phyloP scores from a whole-genome alignment of 2,113 vertebrate species.

The Telmatochromis brachygnathus region DNA sequence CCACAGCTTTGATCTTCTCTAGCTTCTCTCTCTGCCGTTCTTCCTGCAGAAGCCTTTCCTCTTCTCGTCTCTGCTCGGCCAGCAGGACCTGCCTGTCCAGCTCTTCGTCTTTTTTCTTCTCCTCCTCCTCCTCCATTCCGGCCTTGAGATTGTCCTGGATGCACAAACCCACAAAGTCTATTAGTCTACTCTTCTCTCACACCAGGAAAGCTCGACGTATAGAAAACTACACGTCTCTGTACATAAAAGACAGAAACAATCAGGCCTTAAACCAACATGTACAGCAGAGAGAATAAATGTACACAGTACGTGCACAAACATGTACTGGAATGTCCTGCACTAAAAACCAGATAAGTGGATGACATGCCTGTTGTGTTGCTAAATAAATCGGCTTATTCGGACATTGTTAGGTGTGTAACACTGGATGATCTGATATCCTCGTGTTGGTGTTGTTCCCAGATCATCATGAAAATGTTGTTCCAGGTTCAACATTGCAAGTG shows the following conservation, averaged over 20 bases:
- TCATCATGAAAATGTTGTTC: too few relatives aligned
- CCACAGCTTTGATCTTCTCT: slow-evolving; percentile 89
- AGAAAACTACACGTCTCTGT: neutral
- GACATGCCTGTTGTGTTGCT: neutral
- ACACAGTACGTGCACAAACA: rapidly evolving
- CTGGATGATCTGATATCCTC: too few relatives aligned
- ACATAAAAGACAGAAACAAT: neutral
- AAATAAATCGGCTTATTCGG: neutral
- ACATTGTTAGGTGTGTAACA: neutral
- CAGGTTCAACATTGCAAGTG: too few relatives aligned
- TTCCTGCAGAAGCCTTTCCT: slow-evolving; percentile 85
- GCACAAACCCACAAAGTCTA: neutral
- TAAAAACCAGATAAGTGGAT: neutral
- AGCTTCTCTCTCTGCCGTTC: slow-evolving; percentile 84
- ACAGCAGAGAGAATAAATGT: neutral
- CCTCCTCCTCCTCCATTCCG: slow-evolving; percentile 62
- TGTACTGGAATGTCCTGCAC: neutral
- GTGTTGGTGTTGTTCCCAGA: too few relatives aligned
- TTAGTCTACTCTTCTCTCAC: neutral
- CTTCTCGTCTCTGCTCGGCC: slow-evolving; percentile 87
- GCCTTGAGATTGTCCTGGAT: slow-evolving; percentile 69
- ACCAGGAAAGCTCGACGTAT: rapidly evolving
- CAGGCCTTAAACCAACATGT: rapidly evolving
- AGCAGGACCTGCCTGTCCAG: slow-evolving; percentile 85
- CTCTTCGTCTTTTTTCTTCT: slow-evolving; percentile 85